Base-by-base conservation (phyloP, 2,888 invertebrate genomes). In the Nymphalis urticae region DNA sequence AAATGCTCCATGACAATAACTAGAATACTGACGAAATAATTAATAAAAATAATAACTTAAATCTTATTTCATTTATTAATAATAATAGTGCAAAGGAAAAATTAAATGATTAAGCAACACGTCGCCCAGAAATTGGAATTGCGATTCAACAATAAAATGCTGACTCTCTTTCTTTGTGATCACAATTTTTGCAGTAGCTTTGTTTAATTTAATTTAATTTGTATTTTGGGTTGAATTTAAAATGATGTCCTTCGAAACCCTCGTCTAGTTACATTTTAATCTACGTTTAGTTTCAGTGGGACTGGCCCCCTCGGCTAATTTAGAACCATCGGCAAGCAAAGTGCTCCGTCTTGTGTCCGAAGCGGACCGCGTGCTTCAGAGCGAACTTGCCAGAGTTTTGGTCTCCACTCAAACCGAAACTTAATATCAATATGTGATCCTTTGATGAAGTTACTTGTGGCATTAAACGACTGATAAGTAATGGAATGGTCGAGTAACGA, bases 311-410 rank as follows among this genome's bases (percentile, higher is more conserved):
- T 58, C 47, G 74, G 85, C 84, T 89, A 90, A 91, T 90, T 90
- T 90, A 83, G 86, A 85, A 89, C 86, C 87, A 89, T 90, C 81
- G 87, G 83, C 77, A 84, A 82, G 87, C 81, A 88, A 91, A 92
- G 91, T 92, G 92, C 85, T 75, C 87, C 58, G 58, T 58, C 80
- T 90, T 87, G 87, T 85, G 85, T 79, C 81, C 81, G 80, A 81
- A 76, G 77, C 79, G 77, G 81, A 75, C 75, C 69, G 61, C 74
- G 75, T 72, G 66, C 70, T 73, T 58, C 72, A 67, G 74, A 73
- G 73, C 70, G 78, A 85, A 87, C 85, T 89, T 86, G 79, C 72
- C 75, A 77, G 83, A 85, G 82, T 85, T 76, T 77, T 81, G 86
- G 85, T 83, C 83, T 82, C 84, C 80, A 85, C 85, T 85, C 75